phyloP scores from a whole-genome alignment of 2,888 invertebrate genomes.

The Axea sp. region DNA sequence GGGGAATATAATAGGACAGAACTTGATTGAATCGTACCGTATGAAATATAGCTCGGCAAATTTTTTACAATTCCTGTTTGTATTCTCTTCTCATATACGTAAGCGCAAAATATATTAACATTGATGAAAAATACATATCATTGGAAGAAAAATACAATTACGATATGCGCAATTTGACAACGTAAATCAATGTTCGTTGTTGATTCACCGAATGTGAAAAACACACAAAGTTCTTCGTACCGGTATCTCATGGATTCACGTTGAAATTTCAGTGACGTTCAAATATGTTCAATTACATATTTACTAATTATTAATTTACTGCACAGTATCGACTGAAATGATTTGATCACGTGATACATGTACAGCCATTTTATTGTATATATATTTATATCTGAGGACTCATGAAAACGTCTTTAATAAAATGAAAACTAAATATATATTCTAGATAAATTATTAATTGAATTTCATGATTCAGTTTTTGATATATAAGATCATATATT shows the following conservation, averaged over 20 bases:
- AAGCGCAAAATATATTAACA: constrained; percentile 32
- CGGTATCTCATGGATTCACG: neutral
- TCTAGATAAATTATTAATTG: neutral
- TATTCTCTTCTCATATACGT: constrained; percentile 5
- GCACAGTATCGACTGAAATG: too few relatives aligned
- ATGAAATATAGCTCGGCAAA: constrained; percentile 39
- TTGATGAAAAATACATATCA: constrained; percentile 16
- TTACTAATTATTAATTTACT: neutral
- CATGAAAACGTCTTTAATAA: too few relatives aligned
- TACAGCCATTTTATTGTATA: too few relatives aligned
- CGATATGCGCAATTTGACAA: constrained; percentile 12
- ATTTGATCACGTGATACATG: too few relatives aligned
- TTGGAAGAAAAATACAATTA: constrained; percentile 26
- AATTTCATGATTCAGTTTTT: too few relatives aligned
- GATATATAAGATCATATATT: too few relatives aligned
- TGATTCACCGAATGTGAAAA: neutral
- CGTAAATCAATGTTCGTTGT: constrained; percentile 4
- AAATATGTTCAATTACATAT: neutral
- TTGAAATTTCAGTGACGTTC: neutral
- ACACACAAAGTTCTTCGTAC: neutral
- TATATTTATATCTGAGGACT: too few relatives aligned
- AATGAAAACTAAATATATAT: too few relatives aligned
- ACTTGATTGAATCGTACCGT: constrained; percentile 35
- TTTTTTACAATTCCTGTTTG: constrained; percentile 29
- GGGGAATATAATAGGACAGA: constrained; percentile 41